Evolutionary conservation across 2,797 vertebrate species (phyloP).

Genomic region (Amphiprion clarkii): DNA sequence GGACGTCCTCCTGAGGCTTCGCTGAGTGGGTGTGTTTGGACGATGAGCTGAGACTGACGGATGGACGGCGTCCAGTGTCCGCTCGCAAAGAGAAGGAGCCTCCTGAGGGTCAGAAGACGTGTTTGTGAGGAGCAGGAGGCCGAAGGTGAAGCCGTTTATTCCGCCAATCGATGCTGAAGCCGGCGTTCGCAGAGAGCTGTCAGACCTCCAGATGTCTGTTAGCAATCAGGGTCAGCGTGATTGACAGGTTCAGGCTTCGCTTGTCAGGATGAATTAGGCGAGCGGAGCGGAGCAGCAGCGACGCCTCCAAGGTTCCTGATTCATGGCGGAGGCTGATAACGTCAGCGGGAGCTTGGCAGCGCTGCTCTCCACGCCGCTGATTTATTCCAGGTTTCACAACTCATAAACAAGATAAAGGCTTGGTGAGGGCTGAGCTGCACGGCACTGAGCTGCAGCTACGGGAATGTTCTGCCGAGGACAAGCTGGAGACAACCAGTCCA

Average conservation of each 20-base stretch:
- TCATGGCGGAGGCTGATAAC: slow-evolving; percentile 54
- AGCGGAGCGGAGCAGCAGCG: slow-evolving; percentile 26
- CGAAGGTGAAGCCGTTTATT: slow-evolving; percentile 51
- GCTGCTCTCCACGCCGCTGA: slow-evolving; percentile 48
- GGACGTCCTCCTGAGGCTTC: no score
- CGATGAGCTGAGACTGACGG: no score
- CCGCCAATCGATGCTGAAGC: slow-evolving; percentile 49
- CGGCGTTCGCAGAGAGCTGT: slow-evolving; percentile 42
- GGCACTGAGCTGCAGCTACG: slow-evolving; percentile 47
- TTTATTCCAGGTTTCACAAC: slow-evolving; percentile 70
- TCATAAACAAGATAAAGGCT: slow-evolving; percentile 69
- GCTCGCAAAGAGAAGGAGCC: slow-evolving; percentile 16
- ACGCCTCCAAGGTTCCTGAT: slow-evolving; percentile 57
- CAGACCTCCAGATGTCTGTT: slow-evolving; percentile 74
- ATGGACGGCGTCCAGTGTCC: neutral
- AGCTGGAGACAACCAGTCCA: slow-evolving; percentile 20
- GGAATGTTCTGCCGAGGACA: slow-evolving; percentile 47
- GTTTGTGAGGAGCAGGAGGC: slow-evolving; percentile 39
- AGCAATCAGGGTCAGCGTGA: slow-evolving; percentile 73
- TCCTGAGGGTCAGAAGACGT: slow-evolving; percentile 28
- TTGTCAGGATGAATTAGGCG: slow-evolving; percentile 74
- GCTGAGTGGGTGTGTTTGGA: no score
- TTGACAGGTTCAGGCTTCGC: slow-evolving; percentile 62
- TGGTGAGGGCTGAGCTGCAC: slow-evolving; percentile 21
- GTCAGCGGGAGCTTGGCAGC: slow-evolving; percentile 62